Evolutionary conservation across 2,797 vertebrate genomes (phyloP), one percentile per base, ranked within the genome.

Genomic region (Melanotaenia trifasciata): DNA sequence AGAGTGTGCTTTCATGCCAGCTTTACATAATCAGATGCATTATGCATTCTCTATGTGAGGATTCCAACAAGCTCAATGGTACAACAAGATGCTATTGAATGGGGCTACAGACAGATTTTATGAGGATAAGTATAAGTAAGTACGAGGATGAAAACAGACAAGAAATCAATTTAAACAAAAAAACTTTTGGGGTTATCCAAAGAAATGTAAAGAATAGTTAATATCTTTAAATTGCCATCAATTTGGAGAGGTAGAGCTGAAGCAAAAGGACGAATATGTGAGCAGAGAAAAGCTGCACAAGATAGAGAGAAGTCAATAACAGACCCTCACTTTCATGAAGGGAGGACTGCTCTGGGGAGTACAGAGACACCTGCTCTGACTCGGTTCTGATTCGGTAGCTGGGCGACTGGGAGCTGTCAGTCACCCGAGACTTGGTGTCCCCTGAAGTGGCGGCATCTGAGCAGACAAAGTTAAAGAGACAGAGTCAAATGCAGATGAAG

Each of bases 281-380:
- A 61, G 53, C 76, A 18, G 11, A 59, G 63, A 58, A 57, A 22
- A 63, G 12, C 45, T 66, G 63, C 77, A 76, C 73, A 79, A 64
- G 50, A 66, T 54, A 74, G 72, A 87, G 72, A 74, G 90, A 94
- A 90, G 88, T 92, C 80, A 95, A 80, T 87, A 95, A 98, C 96
- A 95, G 97, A 97, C 96, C 96, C 97, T 98, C 97, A 99, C 97
- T 97, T 98, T 98, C 97, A 96, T 97, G 97, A 71, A 96, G 97
- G 87, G 96, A 97, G 63, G 95, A 95, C 92, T 97, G 97, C 70
- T 98, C 97, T 33, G 96, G 96, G 69, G 96, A 97, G 91, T 96
- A 97, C 88, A 96, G 94, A 85, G 94, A 88, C 84, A 95, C 95
- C 92, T 96, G 96, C 84, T 98, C 97, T 76, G 94, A 93, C 82